Percentiles rank a stretch among this genome's conserved stretches.
Evolutionary conservation across 2,113 vertebrate genomes (phyloP).

Genomic region (Gadus macrocephalus): DNA sequence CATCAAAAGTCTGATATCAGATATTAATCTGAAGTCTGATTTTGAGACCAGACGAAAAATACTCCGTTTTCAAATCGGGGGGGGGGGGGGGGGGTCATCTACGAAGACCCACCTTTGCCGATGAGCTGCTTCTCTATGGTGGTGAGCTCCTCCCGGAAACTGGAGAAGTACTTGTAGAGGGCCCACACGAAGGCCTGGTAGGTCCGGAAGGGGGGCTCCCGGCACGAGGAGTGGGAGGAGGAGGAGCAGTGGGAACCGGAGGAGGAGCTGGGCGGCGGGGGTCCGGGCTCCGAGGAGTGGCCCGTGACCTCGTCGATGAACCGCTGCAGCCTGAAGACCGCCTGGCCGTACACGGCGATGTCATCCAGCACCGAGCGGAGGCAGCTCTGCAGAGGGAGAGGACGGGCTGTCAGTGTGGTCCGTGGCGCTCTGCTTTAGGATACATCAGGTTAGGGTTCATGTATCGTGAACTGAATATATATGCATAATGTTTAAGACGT

Average conservation of each 20-base stretch:
- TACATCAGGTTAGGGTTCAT: too few relatives aligned
- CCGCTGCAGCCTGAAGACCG: constrained; percentile 86
- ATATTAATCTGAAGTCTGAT: too few relatives aligned
- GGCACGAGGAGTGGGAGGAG: constrained; percentile 64
- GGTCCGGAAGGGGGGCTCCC: constrained; percentile 90
- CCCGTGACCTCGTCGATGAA: constrained; percentile 98
- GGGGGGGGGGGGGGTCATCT: not conserved
- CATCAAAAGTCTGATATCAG: too few relatives aligned
- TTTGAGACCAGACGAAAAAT: too few relatives aligned
- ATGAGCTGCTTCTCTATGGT: constrained; percentile 88
- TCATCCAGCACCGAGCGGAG: constrained; percentile 89
- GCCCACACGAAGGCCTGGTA: constrained; percentile 99
- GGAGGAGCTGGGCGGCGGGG: constrained; percentile 51
- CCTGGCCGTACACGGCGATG: constrained; percentile 90
- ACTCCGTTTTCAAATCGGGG: too few relatives aligned
- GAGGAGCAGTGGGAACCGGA: constrained; percentile 46
- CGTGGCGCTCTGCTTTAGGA: too few relatives aligned
- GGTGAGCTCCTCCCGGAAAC: constrained; percentile 90
- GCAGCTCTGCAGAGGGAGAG: constrained; percentile 74
- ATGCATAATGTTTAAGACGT: too few relatives aligned
- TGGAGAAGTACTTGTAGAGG: constrained; percentile 91
- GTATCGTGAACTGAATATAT: too few relatives aligned
- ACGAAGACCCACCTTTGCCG: constrained; percentile 69
- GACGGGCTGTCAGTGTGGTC: not conserved
- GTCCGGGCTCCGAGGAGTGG: constrained; percentile 73